phyloP scores from a whole-genome alignment of 2,888 invertebrate species.

The Eupithecia inturbata region DNA sequence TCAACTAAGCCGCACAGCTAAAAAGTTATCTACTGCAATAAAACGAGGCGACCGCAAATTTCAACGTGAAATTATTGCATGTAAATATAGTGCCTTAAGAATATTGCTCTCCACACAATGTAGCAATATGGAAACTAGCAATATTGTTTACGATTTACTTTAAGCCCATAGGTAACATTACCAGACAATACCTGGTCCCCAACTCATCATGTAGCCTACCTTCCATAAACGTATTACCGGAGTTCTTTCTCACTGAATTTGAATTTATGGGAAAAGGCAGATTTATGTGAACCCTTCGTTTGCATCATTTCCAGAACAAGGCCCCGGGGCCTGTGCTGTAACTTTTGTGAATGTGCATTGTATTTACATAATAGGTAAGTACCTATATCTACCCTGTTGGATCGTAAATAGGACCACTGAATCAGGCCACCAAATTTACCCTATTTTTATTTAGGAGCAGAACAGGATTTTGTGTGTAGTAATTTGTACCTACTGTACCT shows the following conservation, averaged over 20 bases:
- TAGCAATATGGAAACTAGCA: conserved; percentile 3
- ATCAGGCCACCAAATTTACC: background rate
- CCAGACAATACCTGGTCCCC: conserved; percentile 6
- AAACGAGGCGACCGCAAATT: background rate
- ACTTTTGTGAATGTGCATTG: background rate
- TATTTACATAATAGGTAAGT: background rate
- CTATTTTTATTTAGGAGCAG: too few relatives aligned
- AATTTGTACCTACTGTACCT: too few relatives aligned
- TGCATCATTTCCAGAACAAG: conserved; percentile 19
- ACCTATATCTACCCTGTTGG: background rate
- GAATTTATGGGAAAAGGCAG: conserved; percentile 25
- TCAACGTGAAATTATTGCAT: background rate
- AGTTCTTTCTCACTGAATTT: conserved; percentile 26
- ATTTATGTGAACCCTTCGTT: conserved; percentile 25
- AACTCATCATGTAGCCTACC: conserved; percentile 22
- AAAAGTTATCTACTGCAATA: background rate
- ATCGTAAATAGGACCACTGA: background rate
- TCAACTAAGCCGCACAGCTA: background rate
- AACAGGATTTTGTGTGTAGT: too few relatives aligned
- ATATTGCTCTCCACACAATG: conserved; percentile 6
- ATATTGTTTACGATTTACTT: conserved; percentile 12
- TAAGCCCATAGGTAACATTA: background rate
- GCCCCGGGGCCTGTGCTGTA: background rate
- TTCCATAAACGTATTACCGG: conserved; percentile 25
- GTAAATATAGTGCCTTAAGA: background rate